A percentile compares a stretch with the other conserved stretches of the same genome.
Conservation (phyloP, 2,113 vertebrate genomes). For the Taurulus bubalis region DNA sequence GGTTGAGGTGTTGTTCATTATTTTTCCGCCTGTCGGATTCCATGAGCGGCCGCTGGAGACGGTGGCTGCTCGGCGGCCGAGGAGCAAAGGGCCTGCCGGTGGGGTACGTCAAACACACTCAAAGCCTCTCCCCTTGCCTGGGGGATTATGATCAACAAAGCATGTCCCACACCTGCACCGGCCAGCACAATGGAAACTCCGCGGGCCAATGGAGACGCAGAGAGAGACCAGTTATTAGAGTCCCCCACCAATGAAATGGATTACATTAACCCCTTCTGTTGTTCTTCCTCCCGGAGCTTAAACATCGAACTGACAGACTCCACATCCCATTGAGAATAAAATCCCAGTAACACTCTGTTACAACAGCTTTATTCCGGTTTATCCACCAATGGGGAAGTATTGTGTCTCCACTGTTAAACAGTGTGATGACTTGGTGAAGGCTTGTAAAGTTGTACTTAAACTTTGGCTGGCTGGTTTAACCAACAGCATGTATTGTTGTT, state of each 20-base stretch:
- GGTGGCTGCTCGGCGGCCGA: conserved; percentile 83
- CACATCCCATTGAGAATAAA: conserved; percentile 67
- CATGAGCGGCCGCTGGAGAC: conserved; percentile 90
- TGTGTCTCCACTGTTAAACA: conserved; percentile 15
- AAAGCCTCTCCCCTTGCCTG: conserved; percentile 87
- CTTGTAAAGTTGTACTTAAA: not conserved
- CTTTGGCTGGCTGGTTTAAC: not conserved
- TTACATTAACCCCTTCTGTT: conserved; percentile 81
- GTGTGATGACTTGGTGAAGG: conserved; percentile 7
- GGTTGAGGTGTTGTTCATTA: conserved; percentile 99
- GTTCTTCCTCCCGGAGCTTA: conserved; percentile 53
- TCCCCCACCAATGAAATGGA: conserved; percentile 76
- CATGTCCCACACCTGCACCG: conserved; percentile 92
- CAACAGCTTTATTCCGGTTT: conserved; percentile 40
- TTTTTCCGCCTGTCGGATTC: conserved; percentile 99
- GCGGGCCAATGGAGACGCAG: conserved; percentile 79
- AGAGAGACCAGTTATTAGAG: conserved; percentile 78
- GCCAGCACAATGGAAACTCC: conserved; percentile 83
- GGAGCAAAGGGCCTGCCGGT: conserved; percentile 90
- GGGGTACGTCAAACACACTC: conserved; percentile 98
- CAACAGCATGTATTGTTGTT: not conserved
- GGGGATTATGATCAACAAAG: conserved; percentile 95
- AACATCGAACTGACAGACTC: conserved; percentile 71
- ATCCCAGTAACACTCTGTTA: conserved; percentile 41
- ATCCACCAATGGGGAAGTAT: conserved; percentile 33